Conservation (phyloP, 2,113 vertebrate genomes). For the Aphelocoma coerulescens region DNA sequence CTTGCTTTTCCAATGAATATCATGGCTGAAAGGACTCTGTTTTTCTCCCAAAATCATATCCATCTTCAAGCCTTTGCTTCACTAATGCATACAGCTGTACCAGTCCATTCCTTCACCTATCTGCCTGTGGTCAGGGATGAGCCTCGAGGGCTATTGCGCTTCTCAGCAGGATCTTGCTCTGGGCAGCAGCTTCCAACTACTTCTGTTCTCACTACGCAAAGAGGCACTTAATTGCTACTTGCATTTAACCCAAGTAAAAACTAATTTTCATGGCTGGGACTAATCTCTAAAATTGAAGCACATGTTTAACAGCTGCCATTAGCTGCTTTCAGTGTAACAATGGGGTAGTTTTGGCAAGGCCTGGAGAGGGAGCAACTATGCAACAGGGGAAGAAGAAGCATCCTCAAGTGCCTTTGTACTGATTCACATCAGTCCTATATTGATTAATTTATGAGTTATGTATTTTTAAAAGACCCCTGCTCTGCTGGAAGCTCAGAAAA, state of each 20-base stretch:
- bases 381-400: background rate
- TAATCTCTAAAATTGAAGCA: conserved; percentile 4
- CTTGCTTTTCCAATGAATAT: background rate
- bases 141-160: background rate
- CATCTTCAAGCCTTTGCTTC: background rate
- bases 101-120: background rate
- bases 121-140: background rate
- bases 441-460: background rate
- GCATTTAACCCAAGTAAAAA: background rate
- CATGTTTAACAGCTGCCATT: background rate
- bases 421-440: background rate
- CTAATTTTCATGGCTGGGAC: background rate
- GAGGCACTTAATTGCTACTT: background rate
- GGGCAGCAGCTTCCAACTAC: background rate
- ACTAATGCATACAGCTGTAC: background rate
- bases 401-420: background rate
- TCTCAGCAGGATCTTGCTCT: background rate
- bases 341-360: background rate
- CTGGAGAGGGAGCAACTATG: background rate
- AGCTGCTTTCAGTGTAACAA: background rate
- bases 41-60: background rate
- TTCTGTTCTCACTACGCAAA: background rate
- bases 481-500: background rate
- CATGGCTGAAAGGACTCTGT: background rate
- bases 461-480: background rate